A percentile compares a stretch with the other conserved stretches of the same genome.
Conservation (phyloP, 2,113 vertebrate genomes). For the Thunnus thynnus region DNA sequence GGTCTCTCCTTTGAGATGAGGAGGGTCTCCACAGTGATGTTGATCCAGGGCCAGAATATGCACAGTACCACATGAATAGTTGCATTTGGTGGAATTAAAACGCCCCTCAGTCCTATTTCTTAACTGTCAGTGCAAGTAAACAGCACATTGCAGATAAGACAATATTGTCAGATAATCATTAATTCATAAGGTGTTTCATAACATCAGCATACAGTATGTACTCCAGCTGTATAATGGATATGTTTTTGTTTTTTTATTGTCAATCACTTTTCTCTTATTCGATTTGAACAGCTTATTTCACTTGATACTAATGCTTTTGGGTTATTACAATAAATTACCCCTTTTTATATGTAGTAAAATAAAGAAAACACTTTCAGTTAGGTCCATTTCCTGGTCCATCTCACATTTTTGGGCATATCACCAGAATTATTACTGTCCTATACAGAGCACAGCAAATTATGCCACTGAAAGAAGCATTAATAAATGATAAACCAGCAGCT, state of each 20-base stretch:
- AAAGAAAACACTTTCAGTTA: conserved; percentile 15
- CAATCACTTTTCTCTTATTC: background rate
- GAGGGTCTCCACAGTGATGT: background rate
- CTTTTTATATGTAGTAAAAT: background rate
- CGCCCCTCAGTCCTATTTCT: background rate
- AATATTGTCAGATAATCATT: background rate
- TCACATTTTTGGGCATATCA: conserved; percentile 38
- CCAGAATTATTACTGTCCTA: conserved; percentile 59
- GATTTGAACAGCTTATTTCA: background rate
- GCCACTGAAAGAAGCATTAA: conserved; percentile 69
- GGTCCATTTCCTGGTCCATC: conserved; percentile 19
- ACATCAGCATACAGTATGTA: background rate
- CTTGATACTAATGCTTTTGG: background rate
- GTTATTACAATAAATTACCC: background rate
- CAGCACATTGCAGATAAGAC: background rate
- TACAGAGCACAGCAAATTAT: conserved; percentile 53
- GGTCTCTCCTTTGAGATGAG: no score
- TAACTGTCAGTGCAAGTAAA: background rate
- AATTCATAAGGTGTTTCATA: background rate
- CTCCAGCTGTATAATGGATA: background rate
- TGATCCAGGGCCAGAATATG: background rate
- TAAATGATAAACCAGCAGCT: conserved; percentile 73
- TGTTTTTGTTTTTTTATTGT: background rate
- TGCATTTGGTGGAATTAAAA: background rate
- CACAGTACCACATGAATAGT: background rate